A percentile compares a stretch with the other conserved stretches of the same genome.
These are phyloP conservation scores for Norana najaformis DNA, from an alignment of 2,888 invertebrate species.

Conservation along the genomic window DNA sequence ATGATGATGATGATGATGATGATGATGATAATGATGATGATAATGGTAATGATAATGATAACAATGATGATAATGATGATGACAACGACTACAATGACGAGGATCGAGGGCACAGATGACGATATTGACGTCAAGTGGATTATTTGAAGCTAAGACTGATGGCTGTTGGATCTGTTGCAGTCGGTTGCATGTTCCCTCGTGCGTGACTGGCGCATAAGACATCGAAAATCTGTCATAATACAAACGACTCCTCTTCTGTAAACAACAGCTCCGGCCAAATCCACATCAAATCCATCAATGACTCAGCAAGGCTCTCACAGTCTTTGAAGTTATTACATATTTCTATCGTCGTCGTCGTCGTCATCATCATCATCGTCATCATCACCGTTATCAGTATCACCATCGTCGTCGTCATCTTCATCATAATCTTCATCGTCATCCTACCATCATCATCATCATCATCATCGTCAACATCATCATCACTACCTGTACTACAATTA, in stretches of 20 bases:
- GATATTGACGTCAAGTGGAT: background rate
- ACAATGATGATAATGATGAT: background rate
- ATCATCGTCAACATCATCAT: too few relatives aligned
- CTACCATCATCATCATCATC: too few relatives aligned
- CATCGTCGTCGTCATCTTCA: too few relatives aligned
- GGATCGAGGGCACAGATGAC: background rate
- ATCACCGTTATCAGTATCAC: too few relatives aligned
- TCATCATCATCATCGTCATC: too few relatives aligned
- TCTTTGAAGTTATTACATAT: too few relatives aligned
- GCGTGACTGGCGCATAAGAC: background rate
- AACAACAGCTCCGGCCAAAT: background rate
- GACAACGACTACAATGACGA: background rate
- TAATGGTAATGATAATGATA: background rate
- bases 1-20: background rate
- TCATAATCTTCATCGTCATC: too few relatives aligned
- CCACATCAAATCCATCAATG: background rate
- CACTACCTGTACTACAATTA: too few relatives aligned
- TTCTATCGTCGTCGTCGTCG: too few relatives aligned
- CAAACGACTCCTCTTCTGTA: background rate
- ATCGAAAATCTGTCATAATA: background rate
- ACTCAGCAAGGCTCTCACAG: too few relatives aligned
- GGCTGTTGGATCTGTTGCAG: background rate
- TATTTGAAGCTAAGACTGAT: background rate
- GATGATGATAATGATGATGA: background rate
- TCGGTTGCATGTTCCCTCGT: background rate